Conservation (phyloP, 2,797 vertebrate genomes). For the Odontamblyopus rebecca region DNA sequence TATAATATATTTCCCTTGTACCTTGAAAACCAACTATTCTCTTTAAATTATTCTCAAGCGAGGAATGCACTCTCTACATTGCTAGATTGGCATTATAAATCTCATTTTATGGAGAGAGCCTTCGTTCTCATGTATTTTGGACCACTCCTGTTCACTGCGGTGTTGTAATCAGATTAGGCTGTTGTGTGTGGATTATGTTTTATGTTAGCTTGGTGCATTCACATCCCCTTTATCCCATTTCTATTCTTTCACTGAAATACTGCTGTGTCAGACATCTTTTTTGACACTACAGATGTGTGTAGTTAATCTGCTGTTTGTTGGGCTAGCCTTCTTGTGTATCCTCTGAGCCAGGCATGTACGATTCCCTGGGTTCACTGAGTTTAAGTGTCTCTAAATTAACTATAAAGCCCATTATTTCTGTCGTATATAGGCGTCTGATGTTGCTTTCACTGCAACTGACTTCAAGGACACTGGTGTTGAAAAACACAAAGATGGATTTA, state of each 20-base stretch:
- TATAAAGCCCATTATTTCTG: slow-evolving; percentile 14
- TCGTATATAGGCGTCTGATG: slow-evolving; percentile 32
- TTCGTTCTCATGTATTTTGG: slow-evolving; percentile 24
- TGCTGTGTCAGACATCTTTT: slow-evolving; percentile 20
- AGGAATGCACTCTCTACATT: not conserved
- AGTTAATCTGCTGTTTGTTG: slow-evolving; percentile 21
- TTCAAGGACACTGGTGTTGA: slow-evolving; percentile 33
- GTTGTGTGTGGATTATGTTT: slow-evolving; percentile 49
- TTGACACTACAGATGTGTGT: slow-evolving; percentile 15
- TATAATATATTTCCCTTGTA: not conserved
- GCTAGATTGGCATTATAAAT: not conserved
- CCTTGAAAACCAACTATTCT: not conserved
- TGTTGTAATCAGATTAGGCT: slow-evolving; percentile 50
- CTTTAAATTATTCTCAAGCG: not conserved
- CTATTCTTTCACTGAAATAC: slow-evolving; percentile 38
- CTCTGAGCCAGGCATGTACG: not conserved
- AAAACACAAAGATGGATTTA: slow-evolving; percentile 33
- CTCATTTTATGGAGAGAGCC: slow-evolving; percentile 4
- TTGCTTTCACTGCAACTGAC: slow-evolving; percentile 27
- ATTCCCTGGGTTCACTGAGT: slow-evolving; percentile 2
- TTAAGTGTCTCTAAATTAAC: slow-evolving; percentile 16
- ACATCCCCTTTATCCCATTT: slow-evolving; percentile 33
- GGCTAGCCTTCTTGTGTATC: not conserved
- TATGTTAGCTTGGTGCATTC: slow-evolving; percentile 28
- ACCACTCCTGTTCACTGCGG: slow-evolving; percentile 17